A percentile compares a stretch with the other conserved stretches of the same genome.
Evolutionary conservation across 1,140 invertebrate species (phyloP).

Genomic region (Scaptomyza graminum): DNA sequence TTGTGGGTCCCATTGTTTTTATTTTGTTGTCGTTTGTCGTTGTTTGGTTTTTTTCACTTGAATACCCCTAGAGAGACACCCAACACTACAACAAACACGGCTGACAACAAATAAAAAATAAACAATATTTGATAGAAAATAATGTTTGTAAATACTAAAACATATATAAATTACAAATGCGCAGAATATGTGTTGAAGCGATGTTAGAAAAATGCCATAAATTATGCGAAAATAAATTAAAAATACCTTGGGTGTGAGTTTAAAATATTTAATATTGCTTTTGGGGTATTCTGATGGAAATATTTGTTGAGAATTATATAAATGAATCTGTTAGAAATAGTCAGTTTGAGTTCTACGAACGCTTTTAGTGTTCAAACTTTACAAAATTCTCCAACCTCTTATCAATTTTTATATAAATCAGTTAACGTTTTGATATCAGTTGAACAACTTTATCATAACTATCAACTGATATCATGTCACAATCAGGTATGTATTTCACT

Average conservation of each 20-base stretch:
- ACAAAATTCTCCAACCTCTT: no score
- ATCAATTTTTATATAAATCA: not conserved
- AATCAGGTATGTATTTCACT: conserved; percentile 11
- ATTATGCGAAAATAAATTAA: conserved; percentile 19
- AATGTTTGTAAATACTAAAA: not conserved
- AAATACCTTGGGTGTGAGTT: no score
- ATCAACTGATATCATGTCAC: not conserved
- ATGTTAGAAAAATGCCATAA: conserved; percentile 5
- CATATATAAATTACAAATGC: conserved; percentile 6
- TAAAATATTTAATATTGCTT: no score
- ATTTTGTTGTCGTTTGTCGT: conserved; percentile 40
- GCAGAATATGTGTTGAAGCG: not conserved
- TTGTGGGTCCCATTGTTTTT: conserved; percentile 55
- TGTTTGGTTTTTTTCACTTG: conserved; percentile 19
- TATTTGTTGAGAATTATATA: no score
- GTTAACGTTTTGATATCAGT: not conserved
- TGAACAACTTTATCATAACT: conserved; percentile 11
- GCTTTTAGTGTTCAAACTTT: no score
- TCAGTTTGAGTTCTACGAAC: no score
- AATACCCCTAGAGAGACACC: conserved; percentile 14
- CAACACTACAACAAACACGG: not conserved
- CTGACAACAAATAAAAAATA: conserved; percentile 15
- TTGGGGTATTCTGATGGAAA: no score
- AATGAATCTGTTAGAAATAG: no score
- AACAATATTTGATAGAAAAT: conserved; percentile 15